These are phyloP conservation scores for Lindbergichthys nudifrons DNA, from an alignment of 2,797 vertebrate genomes.

Conservation along the genomic window DNA sequence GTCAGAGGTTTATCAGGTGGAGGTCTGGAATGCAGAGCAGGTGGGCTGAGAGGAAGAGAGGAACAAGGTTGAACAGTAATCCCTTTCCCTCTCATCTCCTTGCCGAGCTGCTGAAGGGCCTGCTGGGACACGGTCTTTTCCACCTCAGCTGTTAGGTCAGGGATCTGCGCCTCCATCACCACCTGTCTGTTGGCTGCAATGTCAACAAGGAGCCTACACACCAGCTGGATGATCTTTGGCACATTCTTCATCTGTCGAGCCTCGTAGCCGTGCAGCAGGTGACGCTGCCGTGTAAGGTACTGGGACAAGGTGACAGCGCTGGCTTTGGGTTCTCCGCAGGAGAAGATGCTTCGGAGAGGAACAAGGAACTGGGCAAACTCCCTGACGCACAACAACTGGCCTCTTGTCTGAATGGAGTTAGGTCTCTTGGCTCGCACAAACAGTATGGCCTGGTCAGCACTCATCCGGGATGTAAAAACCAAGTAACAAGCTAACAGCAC, in stretches of 20 bases:
- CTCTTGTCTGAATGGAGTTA: constrained; percentile 96
- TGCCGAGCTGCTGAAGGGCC: constrained; percentile 86
- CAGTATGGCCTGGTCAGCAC: constrained; percentile 95
- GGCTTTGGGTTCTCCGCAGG: constrained; percentile 89
- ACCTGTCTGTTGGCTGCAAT: constrained; percentile 91
- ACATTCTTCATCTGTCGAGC: constrained; percentile 93
- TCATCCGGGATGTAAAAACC: constrained; percentile 96
- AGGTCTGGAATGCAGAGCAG: constrained; percentile 30
- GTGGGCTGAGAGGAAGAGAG: constrained; percentile 49
- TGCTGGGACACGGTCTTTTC: constrained; percentile 93
- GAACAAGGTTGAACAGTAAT: constrained; percentile 76
- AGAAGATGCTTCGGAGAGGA: constrained; percentile 92
- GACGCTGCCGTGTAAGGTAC: constrained; percentile 94
- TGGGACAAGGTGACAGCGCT: constrained; percentile 91
- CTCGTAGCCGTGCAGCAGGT: constrained; percentile 96
- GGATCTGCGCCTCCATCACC: constrained; percentile 84
- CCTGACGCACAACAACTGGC: constrained; percentile 92
- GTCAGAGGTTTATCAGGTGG: constrained; percentile 75
- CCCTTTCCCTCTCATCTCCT: constrained; percentile 87
- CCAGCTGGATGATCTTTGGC: constrained; percentile 93
- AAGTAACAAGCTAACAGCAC: constrained; percentile 96
- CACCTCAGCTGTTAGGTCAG: constrained; percentile 91
- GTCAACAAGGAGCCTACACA: constrained; percentile 90
- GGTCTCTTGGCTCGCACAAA: constrained; percentile 95
- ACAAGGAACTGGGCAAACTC: constrained; percentile 96